Conservation (phyloP, 2,797 vertebrate species). For the Pantherophis alleghaniensis region DNA sequence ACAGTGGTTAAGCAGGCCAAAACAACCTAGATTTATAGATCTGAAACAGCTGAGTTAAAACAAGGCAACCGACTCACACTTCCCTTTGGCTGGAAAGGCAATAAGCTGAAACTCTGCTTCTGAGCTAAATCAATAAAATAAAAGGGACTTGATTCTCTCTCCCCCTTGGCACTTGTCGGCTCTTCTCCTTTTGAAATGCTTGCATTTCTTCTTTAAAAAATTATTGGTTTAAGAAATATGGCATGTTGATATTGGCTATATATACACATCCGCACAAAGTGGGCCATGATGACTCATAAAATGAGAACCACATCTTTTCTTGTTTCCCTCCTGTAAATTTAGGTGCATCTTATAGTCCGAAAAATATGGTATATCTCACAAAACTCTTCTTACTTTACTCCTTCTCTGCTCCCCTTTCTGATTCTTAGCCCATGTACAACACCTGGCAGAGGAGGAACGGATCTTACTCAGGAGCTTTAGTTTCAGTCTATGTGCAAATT, state of each 20-base stretch:
- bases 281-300: background rate
- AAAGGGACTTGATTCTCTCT: background rate
- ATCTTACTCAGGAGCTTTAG: background rate
- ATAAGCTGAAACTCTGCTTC: background rate
- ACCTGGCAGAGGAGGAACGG: background rate
- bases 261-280: background rate
- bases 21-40: background rate
- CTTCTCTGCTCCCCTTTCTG: background rate
- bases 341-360: too few relatives aligned
- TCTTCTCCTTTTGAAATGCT: background rate
- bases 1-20: background rate
- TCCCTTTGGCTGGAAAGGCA: background rate
- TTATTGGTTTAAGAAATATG: background rate
- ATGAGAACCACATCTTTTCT: background rate
- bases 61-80: background rate
- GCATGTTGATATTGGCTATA: background rate
- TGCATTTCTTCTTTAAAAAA: background rate
- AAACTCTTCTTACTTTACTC: too few relatives aligned
- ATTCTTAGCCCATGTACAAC: background rate
- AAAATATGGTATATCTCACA: too few relatives aligned
- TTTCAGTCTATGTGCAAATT: constrained; percentile 8
- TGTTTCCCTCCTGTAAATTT: too few relatives aligned
- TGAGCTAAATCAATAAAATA: background rate
- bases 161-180: background rate
- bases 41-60: background rate